A percentile compares a stretch with the other conserved stretches of the same genome.
Conservation (phyloP, 2,113 vertebrate genomes). For the Platysteira castanea region DNA sequence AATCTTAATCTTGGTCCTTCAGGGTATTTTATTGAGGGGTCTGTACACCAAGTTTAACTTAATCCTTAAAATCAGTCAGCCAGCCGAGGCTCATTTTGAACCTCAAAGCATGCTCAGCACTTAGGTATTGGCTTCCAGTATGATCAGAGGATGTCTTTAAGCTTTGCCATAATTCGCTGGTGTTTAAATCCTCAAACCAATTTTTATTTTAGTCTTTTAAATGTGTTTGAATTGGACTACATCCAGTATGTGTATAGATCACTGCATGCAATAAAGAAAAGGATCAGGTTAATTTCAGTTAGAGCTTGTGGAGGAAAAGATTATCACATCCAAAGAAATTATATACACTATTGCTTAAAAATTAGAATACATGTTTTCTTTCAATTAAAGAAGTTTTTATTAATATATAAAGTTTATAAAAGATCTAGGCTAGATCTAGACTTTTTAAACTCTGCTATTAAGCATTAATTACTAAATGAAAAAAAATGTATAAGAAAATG, state of each 20-base stretch:
- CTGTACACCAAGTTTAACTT: neutral
- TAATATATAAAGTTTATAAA: neutral
- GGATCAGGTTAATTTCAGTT: neutral
- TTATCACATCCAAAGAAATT: neutral
- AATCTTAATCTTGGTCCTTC: neutral
- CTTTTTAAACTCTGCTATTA: neutral
- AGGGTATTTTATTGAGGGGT: neutral
- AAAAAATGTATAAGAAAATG: neutral
- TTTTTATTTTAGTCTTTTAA: conserved; percentile 11
- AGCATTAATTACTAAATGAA: neutral
- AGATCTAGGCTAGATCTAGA: neutral
- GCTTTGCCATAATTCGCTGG: neutral
- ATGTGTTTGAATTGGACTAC: neutral
- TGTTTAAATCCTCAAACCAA: neutral
- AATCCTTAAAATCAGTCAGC: neutral
- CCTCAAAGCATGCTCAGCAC: neutral
- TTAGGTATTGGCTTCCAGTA: neutral
- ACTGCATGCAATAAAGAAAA: neutral
- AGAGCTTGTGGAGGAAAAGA: neutral
- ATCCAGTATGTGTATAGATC: neutral
- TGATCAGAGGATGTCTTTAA: neutral
- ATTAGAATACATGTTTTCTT: neutral
- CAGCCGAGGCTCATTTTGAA: neutral
- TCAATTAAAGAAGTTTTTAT: neutral
- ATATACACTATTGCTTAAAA: neutral